Conservation (phyloP, 2,797 vertebrate genomes). For the Ibycter americanus region DNA sequence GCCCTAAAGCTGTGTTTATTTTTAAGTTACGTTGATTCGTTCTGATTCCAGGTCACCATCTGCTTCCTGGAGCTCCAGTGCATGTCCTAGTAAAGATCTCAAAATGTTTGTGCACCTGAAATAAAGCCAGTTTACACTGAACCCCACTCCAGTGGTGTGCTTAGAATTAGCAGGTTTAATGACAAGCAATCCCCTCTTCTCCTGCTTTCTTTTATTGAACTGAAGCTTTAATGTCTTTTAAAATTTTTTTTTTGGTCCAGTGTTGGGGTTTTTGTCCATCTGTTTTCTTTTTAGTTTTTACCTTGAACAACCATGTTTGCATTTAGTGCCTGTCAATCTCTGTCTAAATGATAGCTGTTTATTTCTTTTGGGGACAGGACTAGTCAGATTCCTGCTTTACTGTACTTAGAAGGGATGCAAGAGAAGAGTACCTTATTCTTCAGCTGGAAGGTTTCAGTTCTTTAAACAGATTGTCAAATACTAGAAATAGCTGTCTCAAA, state of each 20-base stretch:
- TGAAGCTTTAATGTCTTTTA: neutral
- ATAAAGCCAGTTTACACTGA: neutral
- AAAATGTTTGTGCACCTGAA: neutral
- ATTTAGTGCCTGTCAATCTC: neutral
- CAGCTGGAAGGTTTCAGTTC: neutral
- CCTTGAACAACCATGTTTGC: neutral
- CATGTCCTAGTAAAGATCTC: neutral
- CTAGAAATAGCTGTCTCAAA: neutral
- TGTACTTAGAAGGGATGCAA: neutral
- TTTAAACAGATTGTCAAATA: neutral
- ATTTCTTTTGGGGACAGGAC: neutral
- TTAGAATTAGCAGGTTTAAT: neutral
- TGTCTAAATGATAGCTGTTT: neutral
- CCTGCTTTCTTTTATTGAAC: neutral
- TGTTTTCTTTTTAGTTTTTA: neutral
- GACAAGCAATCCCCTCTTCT: neutral
- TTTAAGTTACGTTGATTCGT: neutral
- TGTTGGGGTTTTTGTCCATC: neutral
- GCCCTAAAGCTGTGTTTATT: neutral
- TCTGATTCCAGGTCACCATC: neutral
- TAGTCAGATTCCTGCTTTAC: neutral
- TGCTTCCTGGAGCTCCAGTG: neutral
- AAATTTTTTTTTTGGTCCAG: neutral
- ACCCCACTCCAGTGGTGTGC: accelerated
- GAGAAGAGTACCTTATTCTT: neutral